phyloP scores from a whole-genome alignment of 2,888 invertebrate species.

The Diarsia dahlii region DNA sequence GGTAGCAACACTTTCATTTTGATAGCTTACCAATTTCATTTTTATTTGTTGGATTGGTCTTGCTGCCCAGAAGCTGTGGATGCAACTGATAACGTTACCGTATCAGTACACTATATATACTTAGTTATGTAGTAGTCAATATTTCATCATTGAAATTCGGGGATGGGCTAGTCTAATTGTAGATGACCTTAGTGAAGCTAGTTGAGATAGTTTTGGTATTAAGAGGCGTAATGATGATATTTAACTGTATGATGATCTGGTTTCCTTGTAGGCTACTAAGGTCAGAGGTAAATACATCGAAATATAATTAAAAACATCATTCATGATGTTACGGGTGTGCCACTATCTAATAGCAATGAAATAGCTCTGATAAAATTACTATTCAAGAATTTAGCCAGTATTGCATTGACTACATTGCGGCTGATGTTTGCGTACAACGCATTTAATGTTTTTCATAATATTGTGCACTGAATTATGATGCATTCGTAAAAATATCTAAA shows the following conservation, averaged over 20 bases:
- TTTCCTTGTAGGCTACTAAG: constrained; percentile 39
- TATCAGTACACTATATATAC: constrained; percentile 85
- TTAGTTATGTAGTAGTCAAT: constrained; percentile 75
- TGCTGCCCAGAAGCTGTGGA: constrained; percentile 71
- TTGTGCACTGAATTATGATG: not conserved
- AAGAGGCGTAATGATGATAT: constrained; percentile 48
- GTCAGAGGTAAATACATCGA: constrained; percentile 23
- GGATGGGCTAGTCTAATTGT: constrained; percentile 81
- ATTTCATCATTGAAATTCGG: constrained; percentile 82
- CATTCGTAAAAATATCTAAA: not conserved
- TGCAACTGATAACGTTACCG: constrained; percentile 81
- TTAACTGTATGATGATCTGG: constrained; percentile 36
- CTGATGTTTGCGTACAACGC: not conserved
- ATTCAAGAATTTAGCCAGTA: not conserved
- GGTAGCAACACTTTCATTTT: too few species aligned
- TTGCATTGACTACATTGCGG: not conserved
- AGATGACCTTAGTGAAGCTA: constrained; percentile 46
- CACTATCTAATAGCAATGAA: constrained; percentile 1
- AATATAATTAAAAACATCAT: constrained; percentile 26
- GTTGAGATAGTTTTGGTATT: constrained; percentile 49
- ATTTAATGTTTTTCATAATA: not conserved
- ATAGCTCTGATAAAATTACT: not conserved
- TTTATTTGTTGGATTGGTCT: constrained; percentile 61
- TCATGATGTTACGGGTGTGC: not conserved
- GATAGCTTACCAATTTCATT: constrained; percentile 82